These are phyloP conservation scores for Smutsia temminckii DNA, from an alignment of 2,797 vertebrate species.

Conservation along the genomic window DNA sequence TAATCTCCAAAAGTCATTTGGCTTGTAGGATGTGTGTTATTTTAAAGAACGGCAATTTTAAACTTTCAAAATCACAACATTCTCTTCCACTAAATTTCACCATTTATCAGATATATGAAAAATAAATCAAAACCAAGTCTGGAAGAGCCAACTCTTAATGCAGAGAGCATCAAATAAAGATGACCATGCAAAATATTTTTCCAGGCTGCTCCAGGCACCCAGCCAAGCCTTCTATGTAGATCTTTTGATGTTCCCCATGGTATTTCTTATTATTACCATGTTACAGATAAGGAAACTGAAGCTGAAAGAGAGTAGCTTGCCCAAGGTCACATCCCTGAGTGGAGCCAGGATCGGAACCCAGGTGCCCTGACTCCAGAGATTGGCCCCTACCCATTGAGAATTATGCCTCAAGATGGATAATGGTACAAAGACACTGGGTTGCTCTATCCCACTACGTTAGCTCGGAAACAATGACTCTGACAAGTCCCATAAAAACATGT, in stretches of 20 bases:
- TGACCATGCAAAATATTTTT: not conserved
- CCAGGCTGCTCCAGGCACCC: not conserved
- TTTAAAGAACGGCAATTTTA: not conserved
- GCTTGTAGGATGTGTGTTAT: not conserved
- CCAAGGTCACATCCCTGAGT: not conserved
- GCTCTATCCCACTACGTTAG: not conserved
- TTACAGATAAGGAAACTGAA: not conserved
- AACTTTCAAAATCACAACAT: not conserved
- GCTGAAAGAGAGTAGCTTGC: not conserved
- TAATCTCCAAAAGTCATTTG: not conserved
- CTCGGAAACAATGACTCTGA: not conserved
- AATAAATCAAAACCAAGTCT: not conserved
- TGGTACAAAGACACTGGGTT: not conserved
- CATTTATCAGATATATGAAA: not conserved
- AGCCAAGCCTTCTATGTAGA: not conserved
- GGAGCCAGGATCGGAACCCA: not conserved
- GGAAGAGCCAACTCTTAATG: not conserved
- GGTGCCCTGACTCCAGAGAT: not conserved
- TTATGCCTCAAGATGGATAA: not conserved
- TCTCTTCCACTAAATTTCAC: not conserved
- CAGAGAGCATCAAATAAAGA: not conserved
- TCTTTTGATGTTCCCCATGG: not conserved
- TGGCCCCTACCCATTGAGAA: not conserved
- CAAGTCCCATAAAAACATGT: not conserved
- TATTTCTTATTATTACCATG: not conserved